Evolutionary conservation across 2,888 invertebrate species (phyloP), one percentile per base, ranked within the genome.

Genomic region (Rhaphigaster nebulosa): DNA sequence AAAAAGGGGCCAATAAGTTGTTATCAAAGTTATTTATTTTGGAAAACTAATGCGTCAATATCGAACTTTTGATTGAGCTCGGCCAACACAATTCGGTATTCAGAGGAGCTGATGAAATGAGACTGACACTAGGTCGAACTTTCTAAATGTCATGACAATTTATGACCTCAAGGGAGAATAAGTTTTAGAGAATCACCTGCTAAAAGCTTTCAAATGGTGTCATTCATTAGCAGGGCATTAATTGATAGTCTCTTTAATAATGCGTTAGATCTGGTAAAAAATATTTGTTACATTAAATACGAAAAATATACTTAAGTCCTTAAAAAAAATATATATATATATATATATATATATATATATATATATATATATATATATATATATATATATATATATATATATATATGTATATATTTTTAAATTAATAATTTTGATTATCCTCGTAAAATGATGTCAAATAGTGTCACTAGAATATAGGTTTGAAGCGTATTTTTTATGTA

Each of bases 81-180:
- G 12, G 15, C 13, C 65, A 15, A 29, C 3, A 29, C 29, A 29
- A 29, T 65, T 65, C 29, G 15, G 65, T 65, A 65, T 65, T 65
- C 65, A 65, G 15, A 29, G 15, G 65, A 65, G 65, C 5, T 60
- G 60, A n/a, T 60, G 60, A 60, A 60, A 60, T n/a, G 60, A 65
- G 29, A 0, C 65, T 65, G 65, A 65, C 65, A 29, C 29, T 65
- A 65, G 65, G 29, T 29, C 29, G 65, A 65, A 65, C 65, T 65
- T 65, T 29, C 65, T 65, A 65, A 65, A 65, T 29, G 65, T 65
- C 65, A 65, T 65, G 70, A 76, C 70, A 38, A 76, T 76, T 76
- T 76, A 76, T 76, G 70, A 76, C 34, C 70, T 38, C 18, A 20
- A 23, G 38, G 70, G 34, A 29, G 70, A 76, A 70, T 34, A 70